These are phyloP conservation scores for Neodiprion lecontei DNA, from an alignment of 1,140 invertebrate species.

Conservation along the genomic window DNA sequence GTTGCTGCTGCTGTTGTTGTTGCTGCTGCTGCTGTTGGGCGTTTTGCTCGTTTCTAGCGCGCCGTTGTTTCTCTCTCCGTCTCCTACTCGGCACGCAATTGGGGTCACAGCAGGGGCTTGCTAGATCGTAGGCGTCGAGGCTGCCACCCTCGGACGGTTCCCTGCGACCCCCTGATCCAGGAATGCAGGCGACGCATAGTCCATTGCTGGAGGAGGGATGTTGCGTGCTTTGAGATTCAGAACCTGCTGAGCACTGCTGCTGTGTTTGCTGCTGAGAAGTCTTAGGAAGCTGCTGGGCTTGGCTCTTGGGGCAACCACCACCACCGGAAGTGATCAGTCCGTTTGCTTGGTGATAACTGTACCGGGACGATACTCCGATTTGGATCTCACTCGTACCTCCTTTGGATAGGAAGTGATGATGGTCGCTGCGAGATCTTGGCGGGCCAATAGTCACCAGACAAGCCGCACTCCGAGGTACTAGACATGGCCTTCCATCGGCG, in stretches of 20 bases:
- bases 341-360: conserved; percentile 61
- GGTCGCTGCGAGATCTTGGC: conserved; percentile 69
- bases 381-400: conserved; percentile 60
- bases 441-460: conserved; percentile 73
- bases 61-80: conserved; percentile 62
- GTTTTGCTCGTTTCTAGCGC: conserved; percentile 45
- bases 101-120: conserved; percentile 83
- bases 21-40: conserved; percentile 43
- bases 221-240: conserved; percentile 33
- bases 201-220: conserved; percentile 61
- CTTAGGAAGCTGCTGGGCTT: conserved; percentile 32
- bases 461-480: conserved; percentile 65
- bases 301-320: conserved; percentile 44
- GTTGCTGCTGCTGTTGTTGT: conserved; percentile 35
- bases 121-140: conserved; percentile 81
- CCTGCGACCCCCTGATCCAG: conserved; percentile 58
- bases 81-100: conserved; percentile 80
- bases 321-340: conserved; percentile 40
- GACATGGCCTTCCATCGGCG: conserved; percentile 52
- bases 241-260: conserved; percentile 47
- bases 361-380: conserved; percentile 44
- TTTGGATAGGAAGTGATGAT: conserved; percentile 71
- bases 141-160: conserved; percentile 72
- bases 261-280: conserved; percentile 38
- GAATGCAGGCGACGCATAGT: conserved; percentile 78